Base-by-base conservation (phyloP, 2,888 invertebrate species). In the Andrena chrysosceles region DNA sequence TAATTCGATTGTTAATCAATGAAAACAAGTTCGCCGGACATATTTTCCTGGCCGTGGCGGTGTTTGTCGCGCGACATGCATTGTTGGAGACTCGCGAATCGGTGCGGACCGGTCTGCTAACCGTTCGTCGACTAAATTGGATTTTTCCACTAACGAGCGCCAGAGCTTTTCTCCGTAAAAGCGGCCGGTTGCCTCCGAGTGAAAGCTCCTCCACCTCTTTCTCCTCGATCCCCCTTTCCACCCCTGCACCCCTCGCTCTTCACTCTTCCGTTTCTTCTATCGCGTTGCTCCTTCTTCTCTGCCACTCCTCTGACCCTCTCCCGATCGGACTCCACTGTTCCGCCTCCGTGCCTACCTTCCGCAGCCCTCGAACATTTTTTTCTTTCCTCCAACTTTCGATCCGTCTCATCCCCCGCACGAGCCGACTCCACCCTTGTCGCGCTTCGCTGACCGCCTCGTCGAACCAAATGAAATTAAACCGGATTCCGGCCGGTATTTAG, bases 1-100 rank as follows among this genome's bases (percentile, higher is more conserved):
- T 89, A 90, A 91, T 90, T 86, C 85, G 87, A 91, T 91, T 91
- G 87, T 91, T 89, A 90, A 90, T 91, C 90, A 87, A 87, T 87
- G 69, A 80, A 85, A 87, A 77, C 85, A 83, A 87, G 82, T 76
- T 69, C 74, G 73, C 66, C 10, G 73, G 59, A 77, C 79, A 77
- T 81, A 69, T 72, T 84, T 74, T 72, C 77, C 20, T 29, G 23
- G 35, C 49, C 33, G 78, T 52, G 35, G 10, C 60, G 23, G 77
- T 76, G 77, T 76, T 71, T 64, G 52, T 48, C 69, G 56, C 48
- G 56, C 62, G 31, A 35, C 83, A 84, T 83, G 70, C 77, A 86
- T 81, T 76, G 70, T 77, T 68, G 66, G 80, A 64, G 48, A 67
- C 80, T 80, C 78, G 74, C 83, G 63, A 78, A 71, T 67, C 70